Conservation (phyloP, 2,888 invertebrate genomes). For the Tetrapedia diversipes region DNA sequence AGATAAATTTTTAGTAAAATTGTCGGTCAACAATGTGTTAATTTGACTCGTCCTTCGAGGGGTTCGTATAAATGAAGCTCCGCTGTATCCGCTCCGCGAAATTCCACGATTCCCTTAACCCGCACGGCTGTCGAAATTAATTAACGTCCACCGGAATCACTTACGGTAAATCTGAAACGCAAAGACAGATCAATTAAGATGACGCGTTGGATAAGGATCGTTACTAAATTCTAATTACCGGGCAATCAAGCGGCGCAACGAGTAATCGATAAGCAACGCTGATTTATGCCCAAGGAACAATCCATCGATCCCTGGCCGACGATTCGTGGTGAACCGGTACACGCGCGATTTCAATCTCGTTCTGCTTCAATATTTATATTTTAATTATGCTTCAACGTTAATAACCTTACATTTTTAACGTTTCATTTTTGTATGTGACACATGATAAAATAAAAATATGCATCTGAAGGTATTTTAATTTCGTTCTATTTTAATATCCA, state of each 20-base stretch:
- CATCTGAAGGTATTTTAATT: no score
- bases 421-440: no score
- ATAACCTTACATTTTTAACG: no score
- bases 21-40: no score
- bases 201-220: conserved; percentile 41
- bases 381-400: no score
- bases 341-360: conserved; percentile 3
- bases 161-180: conserved; percentile 54
- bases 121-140: conserved; percentile 41
- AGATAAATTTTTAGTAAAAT: no score
- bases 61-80: no score
- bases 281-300: conserved; percentile 34
- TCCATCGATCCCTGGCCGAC: neutral
- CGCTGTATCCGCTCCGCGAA: neutral
- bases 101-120: conserved; percentile 18
- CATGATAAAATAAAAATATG: no score
- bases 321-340: neutral
- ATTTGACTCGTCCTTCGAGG: no score
- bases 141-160: conserved; percentile 48
- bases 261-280: conserved; percentile 40
- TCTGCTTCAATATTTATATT: no score
- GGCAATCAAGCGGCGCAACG: conserved; percentile 31
- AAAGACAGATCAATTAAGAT: conserved; percentile 59
- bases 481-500: no score
- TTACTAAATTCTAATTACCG: conserved; percentile 57